These are phyloP conservation scores for Drymonia ruficornis DNA, from an alignment of 2,888 invertebrate species.

Conservation along the genomic window DNA sequence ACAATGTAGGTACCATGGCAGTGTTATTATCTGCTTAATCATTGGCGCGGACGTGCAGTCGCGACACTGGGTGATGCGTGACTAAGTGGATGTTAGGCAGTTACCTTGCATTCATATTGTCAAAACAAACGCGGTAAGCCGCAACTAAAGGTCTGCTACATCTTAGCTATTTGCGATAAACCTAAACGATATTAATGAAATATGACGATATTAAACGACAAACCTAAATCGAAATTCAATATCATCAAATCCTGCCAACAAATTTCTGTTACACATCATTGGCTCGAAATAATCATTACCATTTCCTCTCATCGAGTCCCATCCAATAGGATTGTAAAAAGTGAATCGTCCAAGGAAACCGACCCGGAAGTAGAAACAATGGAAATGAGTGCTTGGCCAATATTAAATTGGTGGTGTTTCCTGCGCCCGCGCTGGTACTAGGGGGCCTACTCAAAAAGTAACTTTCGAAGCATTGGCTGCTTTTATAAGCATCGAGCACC, in stretches of 20 bases:
- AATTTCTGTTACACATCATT: not conserved
- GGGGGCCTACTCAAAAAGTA: not conserved
- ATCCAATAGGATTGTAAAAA: conserved; percentile 13
- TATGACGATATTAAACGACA: too few relatives aligned
- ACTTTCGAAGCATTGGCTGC: not conserved
- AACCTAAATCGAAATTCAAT: too few relatives aligned
- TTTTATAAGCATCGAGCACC: not conserved
- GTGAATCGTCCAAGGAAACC: conserved; percentile 41
- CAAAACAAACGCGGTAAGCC: too few relatives aligned
- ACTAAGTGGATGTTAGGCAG: too few relatives aligned
- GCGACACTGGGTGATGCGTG: too few relatives aligned
- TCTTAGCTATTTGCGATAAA: too few relatives aligned
- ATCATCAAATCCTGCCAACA: not conserved
- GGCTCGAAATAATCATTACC: conserved; percentile 2
- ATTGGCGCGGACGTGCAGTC: too few relatives aligned
- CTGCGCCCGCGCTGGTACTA: conserved; percentile 42
- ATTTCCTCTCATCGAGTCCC: conserved; percentile 1
- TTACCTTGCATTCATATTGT: too few relatives aligned
- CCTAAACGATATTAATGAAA: too few relatives aligned
- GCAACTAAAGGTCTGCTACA: too few relatives aligned
- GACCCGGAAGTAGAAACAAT: conserved; percentile 50
- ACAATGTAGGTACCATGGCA: too few relatives aligned
- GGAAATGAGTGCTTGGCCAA: conserved; percentile 42
- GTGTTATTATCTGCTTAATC: too few relatives aligned
- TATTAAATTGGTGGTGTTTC: conserved; percentile 52